phyloP scores from a whole-genome alignment of 2,113 vertebrate species.

The Tichodroma muraria region DNA sequence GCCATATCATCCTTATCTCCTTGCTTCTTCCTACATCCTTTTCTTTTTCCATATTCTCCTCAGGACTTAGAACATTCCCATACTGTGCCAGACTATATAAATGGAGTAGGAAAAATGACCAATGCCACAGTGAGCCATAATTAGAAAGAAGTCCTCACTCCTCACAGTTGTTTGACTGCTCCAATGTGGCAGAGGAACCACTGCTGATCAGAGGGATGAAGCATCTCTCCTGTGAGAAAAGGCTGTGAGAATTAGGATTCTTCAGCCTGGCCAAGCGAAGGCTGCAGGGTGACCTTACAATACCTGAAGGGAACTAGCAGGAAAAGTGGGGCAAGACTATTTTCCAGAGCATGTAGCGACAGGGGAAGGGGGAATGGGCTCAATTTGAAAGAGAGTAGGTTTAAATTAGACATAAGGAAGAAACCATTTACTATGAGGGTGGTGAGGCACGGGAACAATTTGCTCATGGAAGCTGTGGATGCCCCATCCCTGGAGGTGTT shows the following conservation, averaged over 20 bases:
- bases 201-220: not conserved
- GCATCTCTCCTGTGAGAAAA: not conserved
- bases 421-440: not conserved
- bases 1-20: not conserved
- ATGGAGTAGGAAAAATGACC: not conserved
- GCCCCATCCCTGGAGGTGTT: not conserved
- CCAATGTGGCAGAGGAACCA: not conserved
- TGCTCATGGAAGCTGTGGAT: not conserved
- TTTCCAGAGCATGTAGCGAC: not conserved
- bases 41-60: not conserved
- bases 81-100: not conserved
- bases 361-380: not conserved
- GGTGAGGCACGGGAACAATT: not conserved
- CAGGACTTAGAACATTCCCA: not conserved
- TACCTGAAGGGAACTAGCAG: not conserved
- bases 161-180: not conserved
- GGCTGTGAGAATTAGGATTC: not conserved
- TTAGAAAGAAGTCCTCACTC: not conserved
- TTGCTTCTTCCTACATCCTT: not conserved
- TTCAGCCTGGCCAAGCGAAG: not conserved
- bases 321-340: not conserved
- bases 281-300: not conserved
- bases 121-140: not conserved
- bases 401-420: not conserved
- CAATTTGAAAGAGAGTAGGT: not conserved